phyloP scores from a whole-genome alignment of 1,140 invertebrate species.

The Neodiprion fabricii region DNA sequence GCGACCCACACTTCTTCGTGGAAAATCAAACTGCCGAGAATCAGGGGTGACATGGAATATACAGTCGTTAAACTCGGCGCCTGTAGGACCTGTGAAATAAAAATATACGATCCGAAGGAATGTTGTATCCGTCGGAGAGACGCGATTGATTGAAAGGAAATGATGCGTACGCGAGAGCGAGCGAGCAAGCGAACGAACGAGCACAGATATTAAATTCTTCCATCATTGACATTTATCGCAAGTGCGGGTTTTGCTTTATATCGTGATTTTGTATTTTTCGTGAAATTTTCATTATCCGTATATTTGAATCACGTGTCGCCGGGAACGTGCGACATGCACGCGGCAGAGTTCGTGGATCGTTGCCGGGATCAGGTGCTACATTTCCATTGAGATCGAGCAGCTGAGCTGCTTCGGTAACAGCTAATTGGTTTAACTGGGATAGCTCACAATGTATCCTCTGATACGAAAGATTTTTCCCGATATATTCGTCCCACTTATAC shows the following conservation, averaged over 20 bases:
- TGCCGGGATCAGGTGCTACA: neutral
- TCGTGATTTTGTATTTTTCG: neutral
- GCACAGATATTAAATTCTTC: neutral
- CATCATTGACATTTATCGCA: neutral
- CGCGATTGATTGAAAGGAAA: neutral
- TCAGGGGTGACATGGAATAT: neutral
- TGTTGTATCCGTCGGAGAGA: neutral
- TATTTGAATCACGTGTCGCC: neutral
- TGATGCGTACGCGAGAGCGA: neutral
- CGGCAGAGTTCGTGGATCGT: neutral
- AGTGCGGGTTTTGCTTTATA: neutral
- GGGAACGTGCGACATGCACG: neutral
- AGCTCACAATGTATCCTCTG: too few relatives aligned
- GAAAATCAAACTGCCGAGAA: neutral
- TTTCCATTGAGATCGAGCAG: neutral
- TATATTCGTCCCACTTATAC: too few relatives aligned
- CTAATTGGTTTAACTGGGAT: too few relatives aligned
- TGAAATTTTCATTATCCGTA: neutral
- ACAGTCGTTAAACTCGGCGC: neutral
- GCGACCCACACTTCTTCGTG: neutral
- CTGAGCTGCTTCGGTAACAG: neutral
- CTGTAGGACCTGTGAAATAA: neutral
- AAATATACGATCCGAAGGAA: slow-evolving; percentile 1
- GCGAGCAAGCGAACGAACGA: neutral
- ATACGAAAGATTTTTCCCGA: too few relatives aligned